phyloP scores from a whole-genome alignment of 2,113 vertebrate species.

The Ellobius talpinus region DNA sequence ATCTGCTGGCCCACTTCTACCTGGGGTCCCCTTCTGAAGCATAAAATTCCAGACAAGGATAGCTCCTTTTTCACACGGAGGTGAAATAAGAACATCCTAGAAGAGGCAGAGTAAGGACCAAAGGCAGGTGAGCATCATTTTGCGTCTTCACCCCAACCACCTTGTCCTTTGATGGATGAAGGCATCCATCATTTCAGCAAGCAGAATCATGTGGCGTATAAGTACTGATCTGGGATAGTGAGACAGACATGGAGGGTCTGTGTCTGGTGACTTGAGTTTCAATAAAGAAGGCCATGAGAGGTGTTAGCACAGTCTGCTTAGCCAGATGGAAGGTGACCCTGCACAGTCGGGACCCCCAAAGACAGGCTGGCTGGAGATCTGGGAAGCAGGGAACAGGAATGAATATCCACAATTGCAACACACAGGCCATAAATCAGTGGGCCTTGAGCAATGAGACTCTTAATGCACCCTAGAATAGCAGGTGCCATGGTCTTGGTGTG shows the following conservation, averaged over 20 bases:
- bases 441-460: background rate
- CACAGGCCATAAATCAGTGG: background rate
- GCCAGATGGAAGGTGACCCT: background rate
- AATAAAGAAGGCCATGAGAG: background rate
- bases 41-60: background rate
- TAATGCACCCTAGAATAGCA: rapidly evolving
- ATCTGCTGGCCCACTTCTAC: background rate
- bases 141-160: rapidly evolving
- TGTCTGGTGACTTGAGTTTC: background rate
- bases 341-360: no score
- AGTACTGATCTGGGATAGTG: background rate
- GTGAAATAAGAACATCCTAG: background rate
- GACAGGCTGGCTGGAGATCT: no score
- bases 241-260: no score
- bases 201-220: background rate
- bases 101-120: background rate
- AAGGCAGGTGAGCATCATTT: rapidly evolving
- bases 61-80: background rate
- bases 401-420: rapidly evolving
- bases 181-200: background rate
- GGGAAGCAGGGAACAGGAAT: background rate
- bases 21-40: background rate
- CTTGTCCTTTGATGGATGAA: rapidly evolving
- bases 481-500: rapidly evolving
- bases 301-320: background rate